A percentile compares a stretch with the other conserved stretches of the same genome.
Evolutionary conservation across 2,113 vertebrate genomes (phyloP).

Genomic region (Microcebus lehilahytsara): DNA sequence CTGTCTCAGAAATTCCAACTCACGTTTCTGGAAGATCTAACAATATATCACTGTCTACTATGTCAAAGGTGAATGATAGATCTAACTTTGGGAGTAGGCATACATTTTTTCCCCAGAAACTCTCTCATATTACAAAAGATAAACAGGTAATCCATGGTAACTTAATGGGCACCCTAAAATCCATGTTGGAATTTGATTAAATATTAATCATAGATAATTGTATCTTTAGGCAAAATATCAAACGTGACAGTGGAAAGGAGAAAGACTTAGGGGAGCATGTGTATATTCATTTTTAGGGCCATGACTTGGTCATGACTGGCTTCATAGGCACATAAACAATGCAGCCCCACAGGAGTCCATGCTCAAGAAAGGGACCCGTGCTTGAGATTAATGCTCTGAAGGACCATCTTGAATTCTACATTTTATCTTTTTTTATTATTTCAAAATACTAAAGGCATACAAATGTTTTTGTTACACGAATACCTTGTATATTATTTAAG

Average conservation of each 20-base stretch:
- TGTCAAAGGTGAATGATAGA: slow-evolving; percentile 55
- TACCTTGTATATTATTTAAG: too few relatives aligned
- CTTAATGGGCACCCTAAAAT: not conserved
- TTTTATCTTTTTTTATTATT: too few relatives aligned
- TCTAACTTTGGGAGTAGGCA: slow-evolving; percentile 17
- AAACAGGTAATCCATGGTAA: not conserved
- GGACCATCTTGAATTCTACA: not conserved
- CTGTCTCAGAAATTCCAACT: slow-evolving; percentile 69
- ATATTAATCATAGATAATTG: slow-evolving; percentile 49
- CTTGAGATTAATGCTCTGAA: not conserved
- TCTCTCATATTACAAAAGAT: not conserved
- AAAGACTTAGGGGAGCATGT: not conserved
- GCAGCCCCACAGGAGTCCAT: too few relatives aligned
- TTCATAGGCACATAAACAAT: not conserved
- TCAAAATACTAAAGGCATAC: too few relatives aligned
- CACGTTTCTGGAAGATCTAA: slow-evolving; percentile 56
- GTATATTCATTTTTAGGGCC: not conserved
- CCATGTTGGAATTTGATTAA: not conserved
- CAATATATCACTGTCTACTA: slow-evolving; percentile 18
- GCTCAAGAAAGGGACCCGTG: not conserved
- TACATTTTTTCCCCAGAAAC: slow-evolving; percentile 1
- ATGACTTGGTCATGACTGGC: not conserved
- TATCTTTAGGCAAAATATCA: slow-evolving; percentile 32
- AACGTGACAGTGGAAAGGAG: not conserved
- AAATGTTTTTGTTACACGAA: too few relatives aligned